phyloP scores from a whole-genome alignment of 1,140 invertebrate species.

The Caenorhabditis brenneri region DNA sequence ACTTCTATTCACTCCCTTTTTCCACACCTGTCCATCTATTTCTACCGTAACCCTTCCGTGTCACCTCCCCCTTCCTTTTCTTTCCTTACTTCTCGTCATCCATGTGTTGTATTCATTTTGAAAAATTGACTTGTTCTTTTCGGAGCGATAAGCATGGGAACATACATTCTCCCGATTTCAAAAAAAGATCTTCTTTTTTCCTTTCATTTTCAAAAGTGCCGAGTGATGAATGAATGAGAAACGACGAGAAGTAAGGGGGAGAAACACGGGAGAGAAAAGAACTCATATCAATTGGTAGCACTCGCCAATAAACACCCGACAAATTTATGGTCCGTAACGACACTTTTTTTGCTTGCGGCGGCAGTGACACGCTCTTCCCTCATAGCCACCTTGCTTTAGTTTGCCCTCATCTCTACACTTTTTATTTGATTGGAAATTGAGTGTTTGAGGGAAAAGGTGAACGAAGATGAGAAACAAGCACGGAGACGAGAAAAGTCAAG shows the following conservation, averaged over 20 bases:
- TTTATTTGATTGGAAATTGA: conserved; percentile 42
- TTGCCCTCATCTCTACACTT: background rate
- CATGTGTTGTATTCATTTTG: conserved; percentile 24
- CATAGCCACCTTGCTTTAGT: background rate
- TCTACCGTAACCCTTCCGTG: conserved; percentile 2
- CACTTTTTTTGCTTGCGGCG: conserved; percentile 28
- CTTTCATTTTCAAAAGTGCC: background rate
- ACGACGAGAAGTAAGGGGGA: background rate
- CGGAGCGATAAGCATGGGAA: conserved; percentile 36
- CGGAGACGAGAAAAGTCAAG: conserved; percentile 21
- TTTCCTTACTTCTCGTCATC: background rate
- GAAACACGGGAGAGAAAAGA: background rate
- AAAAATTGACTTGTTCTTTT: conserved; percentile 23
- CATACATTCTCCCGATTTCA: background rate
- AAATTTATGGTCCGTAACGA: conserved; percentile 43
- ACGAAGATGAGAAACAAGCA: background rate
- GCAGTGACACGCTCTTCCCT: background rate
- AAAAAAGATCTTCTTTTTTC: conserved; percentile 7
- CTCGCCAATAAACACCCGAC: conserved; percentile 41
- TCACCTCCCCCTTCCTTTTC: background rate
- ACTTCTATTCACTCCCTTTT: background rate
- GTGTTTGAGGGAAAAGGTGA: background rate
- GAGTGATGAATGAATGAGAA: background rate
- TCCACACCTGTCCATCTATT: background rate
- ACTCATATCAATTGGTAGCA: conserved; percentile 36